Conservation (phyloP, 2,113 vertebrate genomes). For the Felis chaus region DNA sequence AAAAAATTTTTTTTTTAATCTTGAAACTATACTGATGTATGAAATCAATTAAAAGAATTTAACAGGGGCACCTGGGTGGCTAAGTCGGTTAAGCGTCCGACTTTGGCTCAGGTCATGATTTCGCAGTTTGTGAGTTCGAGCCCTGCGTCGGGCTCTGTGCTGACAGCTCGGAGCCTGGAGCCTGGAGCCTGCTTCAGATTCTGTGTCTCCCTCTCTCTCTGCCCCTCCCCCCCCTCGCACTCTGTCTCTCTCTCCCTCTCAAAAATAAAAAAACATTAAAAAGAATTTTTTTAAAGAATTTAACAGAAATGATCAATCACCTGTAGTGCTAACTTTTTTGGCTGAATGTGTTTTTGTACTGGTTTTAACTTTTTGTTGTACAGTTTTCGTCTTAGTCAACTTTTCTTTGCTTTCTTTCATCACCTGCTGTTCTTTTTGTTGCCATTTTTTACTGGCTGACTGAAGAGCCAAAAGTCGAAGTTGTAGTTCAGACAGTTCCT, state of each 20-base stretch:
- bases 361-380: slow-evolving; percentile 86
- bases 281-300: neutral
- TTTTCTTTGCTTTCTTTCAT: slow-evolving; percentile 97
- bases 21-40: neutral
- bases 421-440: slow-evolving; percentile 97
- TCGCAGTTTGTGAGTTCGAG: no score
- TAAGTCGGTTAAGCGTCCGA: no score
- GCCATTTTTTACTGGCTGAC: slow-evolving; percentile 99
- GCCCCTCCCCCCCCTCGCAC: no score
- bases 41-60: slow-evolving; percentile 5
- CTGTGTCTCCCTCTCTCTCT: no score
- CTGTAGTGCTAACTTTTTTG: slow-evolving; percentile 89
- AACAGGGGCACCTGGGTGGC: neutral
- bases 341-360: slow-evolving; percentile 84
- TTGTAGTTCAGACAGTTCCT: slow-evolving; percentile 97
- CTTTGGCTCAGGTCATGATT: no score
- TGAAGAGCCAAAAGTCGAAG: slow-evolving; percentile 96
- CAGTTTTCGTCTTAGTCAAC: slow-evolving; percentile 87
- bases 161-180: no score
- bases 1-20: neutral
- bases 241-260: no score
- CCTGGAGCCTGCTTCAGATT: no score
- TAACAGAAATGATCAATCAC: slow-evolving; percentile 81
- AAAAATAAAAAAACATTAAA: no score
- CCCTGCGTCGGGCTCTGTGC: no score